Percentiles rank a stretch among this genome's conserved stretches.
phyloP scores from a whole-genome alignment of 2,888 invertebrate species.

The Chymomyza procnemis region DNA sequence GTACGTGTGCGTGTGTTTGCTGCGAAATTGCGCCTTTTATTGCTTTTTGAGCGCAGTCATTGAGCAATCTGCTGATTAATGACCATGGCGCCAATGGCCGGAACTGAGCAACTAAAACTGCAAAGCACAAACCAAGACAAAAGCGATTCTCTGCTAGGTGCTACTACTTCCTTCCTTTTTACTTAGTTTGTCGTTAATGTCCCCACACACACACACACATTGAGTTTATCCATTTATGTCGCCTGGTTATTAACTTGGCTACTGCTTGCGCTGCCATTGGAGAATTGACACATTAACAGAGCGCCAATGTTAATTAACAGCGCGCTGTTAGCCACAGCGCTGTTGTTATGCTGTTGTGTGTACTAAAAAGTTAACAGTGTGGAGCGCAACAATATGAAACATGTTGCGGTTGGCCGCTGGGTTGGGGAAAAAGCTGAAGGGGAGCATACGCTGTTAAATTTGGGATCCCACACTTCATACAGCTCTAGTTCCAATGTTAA shows the following conservation, averaged over 20 bases:
- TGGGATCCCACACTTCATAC: not conserved
- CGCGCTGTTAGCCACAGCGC: constrained; percentile 15
- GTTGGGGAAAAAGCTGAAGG: too few relatives aligned
- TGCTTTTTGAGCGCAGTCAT: constrained; percentile 6
- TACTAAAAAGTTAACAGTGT: constrained; percentile 16
- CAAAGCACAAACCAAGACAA: not conserved
- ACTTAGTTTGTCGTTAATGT: too few relatives aligned
- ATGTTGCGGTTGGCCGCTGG: constrained; percentile 19
- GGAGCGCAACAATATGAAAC: constrained; percentile 19
- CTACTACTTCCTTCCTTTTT: not conserved
- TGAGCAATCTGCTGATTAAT: not conserved
- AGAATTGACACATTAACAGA: constrained; percentile 10
- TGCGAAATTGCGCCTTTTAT: constrained; percentile 35
- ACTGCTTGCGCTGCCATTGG: constrained; percentile 28
- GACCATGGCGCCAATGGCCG: constrained; percentile 27
- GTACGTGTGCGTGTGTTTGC: constrained; percentile 39
- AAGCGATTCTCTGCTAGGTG: not conserved
- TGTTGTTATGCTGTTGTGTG: constrained; percentile 5
- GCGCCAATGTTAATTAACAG: constrained; percentile 35
- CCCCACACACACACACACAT: too few relatives aligned
- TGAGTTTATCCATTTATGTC: constrained; percentile 1
- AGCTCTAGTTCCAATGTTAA: constrained; percentile 9
- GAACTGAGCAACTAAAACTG: constrained; percentile 32
- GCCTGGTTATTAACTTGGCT: constrained; percentile 56
- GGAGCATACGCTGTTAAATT: not conserved